Base-by-base conservation (phyloP, 1,140 invertebrate genomes). In the Polypedilum vanderplanki region DNA sequence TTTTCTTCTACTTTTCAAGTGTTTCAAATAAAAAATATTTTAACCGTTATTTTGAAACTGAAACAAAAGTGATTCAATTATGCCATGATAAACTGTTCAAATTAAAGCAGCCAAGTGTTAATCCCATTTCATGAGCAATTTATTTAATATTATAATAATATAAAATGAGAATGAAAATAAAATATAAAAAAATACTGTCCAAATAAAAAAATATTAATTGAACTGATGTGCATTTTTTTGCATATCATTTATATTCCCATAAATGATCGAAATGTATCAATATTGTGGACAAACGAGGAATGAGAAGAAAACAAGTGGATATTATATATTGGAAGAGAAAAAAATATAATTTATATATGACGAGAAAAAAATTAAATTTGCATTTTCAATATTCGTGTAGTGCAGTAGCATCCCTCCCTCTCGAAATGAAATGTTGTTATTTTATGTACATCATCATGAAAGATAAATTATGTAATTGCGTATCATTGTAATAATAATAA, bases 91-190 rank as follows among this genome's bases (percentile, higher is more conserved):
- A 33, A 33, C 24, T 33, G 24, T 33, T 33, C 24, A 57, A 57
- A n/a, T 57, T 57, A 57, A 57, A 57, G 12, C 46, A 57, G 46
- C 46, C 46, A 57, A 57, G 46, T 57, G 17, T 70, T 70, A 70
- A 70, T 70, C 65, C 17, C 65, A 70, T 70, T 70, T 70, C 65
- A 70, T 70, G 65, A 70, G 20, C 65, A 70, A 70, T 70, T 70
- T 70, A 22, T 70, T 18, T 70, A 70, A 70, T 20, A 70, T 70
- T 18, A 70, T 22, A 70, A 20, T 10, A 70, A 9, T 17, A 67
- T 17, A 67, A 70, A 33, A 33, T 33, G 24, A 33, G 24, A 33
- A 33, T 33, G 24, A 33, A 33, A 33, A 33, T 33, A 33, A 33
- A 33, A 33, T 33, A 33, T 5, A 33, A 33, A 33, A 70, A 70